Base-by-base conservation (phyloP, 2,888 invertebrate species). In the Drosophila cracens region DNA sequence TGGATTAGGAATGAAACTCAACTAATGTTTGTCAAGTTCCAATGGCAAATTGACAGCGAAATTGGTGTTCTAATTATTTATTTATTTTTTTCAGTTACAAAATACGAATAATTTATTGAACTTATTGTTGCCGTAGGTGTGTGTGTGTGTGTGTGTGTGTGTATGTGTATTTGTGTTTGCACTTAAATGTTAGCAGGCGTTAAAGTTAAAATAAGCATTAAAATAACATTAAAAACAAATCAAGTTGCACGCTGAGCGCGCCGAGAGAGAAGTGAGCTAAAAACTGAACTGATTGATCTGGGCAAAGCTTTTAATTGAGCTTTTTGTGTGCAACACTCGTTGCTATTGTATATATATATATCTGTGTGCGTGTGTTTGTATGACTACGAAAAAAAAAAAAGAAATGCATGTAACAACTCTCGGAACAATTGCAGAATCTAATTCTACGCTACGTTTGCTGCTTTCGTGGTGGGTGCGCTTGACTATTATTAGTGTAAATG, bases 91-190 rank as follows among this genome's bases (percentile, higher is more conserved):
- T 71, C 60, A 80, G 51, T 78, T 81, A 83, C 63, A 75, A 89
- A 79, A 70, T 83, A 88, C 60, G 70, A 88, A 86, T 84, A 89
- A 86, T 84, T 88, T 84, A 83, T 87, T 85, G 82, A 87, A 84
- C 80, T 84, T 83, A 77, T 31, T 64, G 53, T 59, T 70, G 61
- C 34, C 33, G 29, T 33, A 11, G 33, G 31, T 31, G 31, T 31
- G 31, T 2, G 25, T 21, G 21, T 43, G 21, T 46, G 21, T 43
- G 43, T 48, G 21, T 43, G 16, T 46, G 7, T 40, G 38, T 21
- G 10, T 25, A 2, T 43, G 16, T 61, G 52, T 53, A 65, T 61
- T 29, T 33, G 33, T 51, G 27, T 70, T 75, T 68, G 36, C 71
- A 62, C 88, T 86, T 89, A 83, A 74, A 61, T 72, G 82, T 83